phyloP scores from a whole-genome alignment of 2,888 invertebrate species.

The Teinopalpus imperialis region DNA sequence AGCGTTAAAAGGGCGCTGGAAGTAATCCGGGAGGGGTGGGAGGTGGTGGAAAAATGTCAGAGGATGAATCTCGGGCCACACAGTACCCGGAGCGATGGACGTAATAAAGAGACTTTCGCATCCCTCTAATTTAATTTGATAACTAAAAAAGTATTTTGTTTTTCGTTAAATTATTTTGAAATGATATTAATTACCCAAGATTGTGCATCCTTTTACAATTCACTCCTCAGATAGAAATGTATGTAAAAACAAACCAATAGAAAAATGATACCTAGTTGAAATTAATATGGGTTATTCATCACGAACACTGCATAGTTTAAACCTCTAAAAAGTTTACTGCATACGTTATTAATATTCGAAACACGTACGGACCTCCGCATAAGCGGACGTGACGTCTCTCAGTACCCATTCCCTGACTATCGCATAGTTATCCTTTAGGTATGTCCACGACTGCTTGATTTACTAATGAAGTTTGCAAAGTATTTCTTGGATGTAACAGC shows the following conservation, averaged over 20 bases:
- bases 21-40: slow-evolving; percentile 40
- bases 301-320: slow-evolving; percentile 12
- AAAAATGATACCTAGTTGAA: slow-evolving; percentile 4
- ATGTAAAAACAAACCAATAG: slow-evolving; percentile 1
- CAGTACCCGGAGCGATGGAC: slow-evolving; percentile 50
- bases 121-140: slow-evolving; percentile 10
- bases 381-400: slow-evolving; percentile 61
- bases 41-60: slow-evolving; percentile 53
- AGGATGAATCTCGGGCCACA: slow-evolving; percentile 45
- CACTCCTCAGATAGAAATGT: no score
- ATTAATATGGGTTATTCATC: neutral
- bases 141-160: neutral
- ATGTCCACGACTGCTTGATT: slow-evolving; percentile 7
- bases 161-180: no score
- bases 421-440: slow-evolving; percentile 15
- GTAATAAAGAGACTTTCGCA: slow-evolving; percentile 39
- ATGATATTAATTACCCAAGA: no score
- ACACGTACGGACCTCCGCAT: slow-evolving; percentile 67
- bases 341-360: slow-evolving; percentile 45
- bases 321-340: slow-evolving; percentile 2
- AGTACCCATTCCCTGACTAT: slow-evolving; percentile 17
- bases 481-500: neutral
- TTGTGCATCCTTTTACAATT: no score
- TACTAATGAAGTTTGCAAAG: neutral
- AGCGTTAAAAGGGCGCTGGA: slow-evolving; percentile 66